phyloP scores from a whole-genome alignment of 2,888 invertebrate species.

The Cerastis leucographa region DNA sequence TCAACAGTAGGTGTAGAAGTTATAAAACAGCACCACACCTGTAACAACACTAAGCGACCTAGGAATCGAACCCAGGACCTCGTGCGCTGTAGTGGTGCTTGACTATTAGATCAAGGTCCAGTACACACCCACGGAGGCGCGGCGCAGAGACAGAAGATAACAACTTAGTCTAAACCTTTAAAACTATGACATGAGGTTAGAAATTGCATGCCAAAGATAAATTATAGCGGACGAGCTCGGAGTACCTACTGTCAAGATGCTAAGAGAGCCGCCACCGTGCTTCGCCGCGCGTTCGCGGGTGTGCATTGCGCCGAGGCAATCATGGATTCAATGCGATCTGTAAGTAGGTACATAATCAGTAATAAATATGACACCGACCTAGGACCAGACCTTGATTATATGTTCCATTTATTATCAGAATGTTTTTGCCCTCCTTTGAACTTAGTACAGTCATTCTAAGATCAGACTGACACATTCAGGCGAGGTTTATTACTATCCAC shows the following conservation, averaged over 20 bases:
- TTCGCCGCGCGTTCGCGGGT: not conserved
- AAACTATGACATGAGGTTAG: not conserved
- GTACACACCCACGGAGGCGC: not conserved
- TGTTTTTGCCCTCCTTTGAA: slow-evolving; percentile 24
- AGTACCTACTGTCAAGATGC: not conserved
- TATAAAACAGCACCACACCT: not conserved
- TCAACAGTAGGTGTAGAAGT: not conserved
- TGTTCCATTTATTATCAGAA: slow-evolving; percentile 21
- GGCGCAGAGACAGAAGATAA: not conserved
- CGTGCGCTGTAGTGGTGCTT: not conserved
- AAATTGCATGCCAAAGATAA: not conserved
- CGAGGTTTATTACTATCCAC: slow-evolving; percentile 19
- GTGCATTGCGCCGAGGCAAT: not conserved
- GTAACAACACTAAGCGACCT: not conserved
- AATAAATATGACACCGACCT: not conserved
- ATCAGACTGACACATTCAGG: slow-evolving; percentile 6
- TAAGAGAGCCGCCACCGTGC: no score
- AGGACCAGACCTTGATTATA: slow-evolving; percentile 28
- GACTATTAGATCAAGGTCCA: not conserved
- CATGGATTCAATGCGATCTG: not conserved
- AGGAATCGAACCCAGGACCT: not conserved
- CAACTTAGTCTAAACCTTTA: not conserved
- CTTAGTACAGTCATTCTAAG: slow-evolving; percentile 9
- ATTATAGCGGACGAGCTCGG: not conserved
- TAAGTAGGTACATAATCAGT: not conserved